These are phyloP conservation scores for Protodeltote pygarga DNA, from an alignment of 2,888 invertebrate genomes.

Conservation along the genomic window DNA sequence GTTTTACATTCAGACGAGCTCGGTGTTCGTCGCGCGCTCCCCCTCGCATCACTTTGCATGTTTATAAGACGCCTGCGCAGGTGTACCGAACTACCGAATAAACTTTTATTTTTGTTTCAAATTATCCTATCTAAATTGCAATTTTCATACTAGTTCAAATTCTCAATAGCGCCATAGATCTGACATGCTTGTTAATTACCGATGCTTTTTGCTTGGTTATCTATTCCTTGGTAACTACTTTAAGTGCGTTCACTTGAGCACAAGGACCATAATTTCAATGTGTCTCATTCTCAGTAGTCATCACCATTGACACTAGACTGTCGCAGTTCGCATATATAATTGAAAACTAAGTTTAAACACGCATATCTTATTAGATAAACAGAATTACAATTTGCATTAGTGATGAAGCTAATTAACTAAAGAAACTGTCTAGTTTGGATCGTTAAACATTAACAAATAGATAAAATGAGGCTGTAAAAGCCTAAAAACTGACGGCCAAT, in stretches of 20 bases:
- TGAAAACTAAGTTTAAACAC: slow-evolving; percentile 52
- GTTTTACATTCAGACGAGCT: slow-evolving; percentile 66
- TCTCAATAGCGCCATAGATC: slow-evolving; percentile 20
- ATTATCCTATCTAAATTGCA: slow-evolving; percentile 39
- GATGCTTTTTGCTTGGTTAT: slow-evolving; percentile 38
- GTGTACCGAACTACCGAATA: slow-evolving; percentile 42
- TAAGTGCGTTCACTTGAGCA: slow-evolving; percentile 23
- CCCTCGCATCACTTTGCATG: slow-evolving; percentile 65
- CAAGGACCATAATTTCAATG: slow-evolving; percentile 15
- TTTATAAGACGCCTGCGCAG: slow-evolving; percentile 62
- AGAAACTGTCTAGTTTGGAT: slow-evolving; percentile 67
- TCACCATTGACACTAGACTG: slow-evolving; percentile 16
- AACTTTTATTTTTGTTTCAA: slow-evolving; percentile 45
- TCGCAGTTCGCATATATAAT: slow-evolving; percentile 62
- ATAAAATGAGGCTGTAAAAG: slow-evolving; percentile 77
- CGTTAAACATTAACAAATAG: slow-evolving; percentile 73
- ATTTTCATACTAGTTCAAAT: slow-evolving; percentile 19
- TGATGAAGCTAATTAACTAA: slow-evolving; percentile 70
- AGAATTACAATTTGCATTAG: slow-evolving; percentile 66
- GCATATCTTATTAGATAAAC: slow-evolving; percentile 58
- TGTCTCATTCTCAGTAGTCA: slow-evolving; percentile 8
- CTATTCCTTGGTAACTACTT: slow-evolving; percentile 32
- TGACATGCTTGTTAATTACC: slow-evolving; percentile 39
- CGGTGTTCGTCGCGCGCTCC: slow-evolving; percentile 50
- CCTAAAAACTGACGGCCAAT: slow-evolving; percentile 74